Base-by-base conservation (phyloP, 1,140 invertebrate species). In the Heliconius nattereri region DNA sequence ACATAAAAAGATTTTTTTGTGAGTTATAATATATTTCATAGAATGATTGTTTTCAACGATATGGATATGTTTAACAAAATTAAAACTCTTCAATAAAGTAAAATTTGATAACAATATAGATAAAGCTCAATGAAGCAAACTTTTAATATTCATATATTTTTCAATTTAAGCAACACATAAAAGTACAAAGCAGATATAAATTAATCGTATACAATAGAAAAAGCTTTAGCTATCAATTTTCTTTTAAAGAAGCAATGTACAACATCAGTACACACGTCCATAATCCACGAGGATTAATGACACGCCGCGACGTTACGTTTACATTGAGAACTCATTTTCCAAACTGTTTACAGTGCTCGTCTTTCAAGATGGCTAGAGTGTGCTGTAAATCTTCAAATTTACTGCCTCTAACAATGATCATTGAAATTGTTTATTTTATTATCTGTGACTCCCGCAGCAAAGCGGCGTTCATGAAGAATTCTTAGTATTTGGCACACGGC, bases 351-450 rank as follows among this genome's bases (percentile, higher is more conserved):
- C 85, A 83, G 85, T 78, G 77, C 66, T 76, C 81, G 72, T 73
- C 77, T 73, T 78, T 78, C 77, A 78, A 84, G 80, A 85, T 82
- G 83, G 52, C 71, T 78, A 57, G 54, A 83, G 78, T 80, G 75
- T 60, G 80, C 70, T 79, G 81, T 89, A 87, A 88, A 88, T 87
- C 84, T 85, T 74, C 57, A 76, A 80, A 79, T 87, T 87, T 86
- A 89, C 80, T 80, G 75, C 84, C 76, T 83, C 72, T 57, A 74
- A 76, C 83, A 86, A 82, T 84, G 76, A 83, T 84, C 82, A 85
- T 85, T 83, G 78, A 49, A 78, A 76, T 79, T 81, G 78, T 86
- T 85, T 84, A 83, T 85, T 85, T 89, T 87, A 87, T 82, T 85
- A 84, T 84, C 82, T 85, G 81, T 75, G 78, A 76, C 81, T 81